Evolutionary conservation across 1,140 invertebrate genomes (phyloP).

Genomic region (Apocrypta bakeri): DNA sequence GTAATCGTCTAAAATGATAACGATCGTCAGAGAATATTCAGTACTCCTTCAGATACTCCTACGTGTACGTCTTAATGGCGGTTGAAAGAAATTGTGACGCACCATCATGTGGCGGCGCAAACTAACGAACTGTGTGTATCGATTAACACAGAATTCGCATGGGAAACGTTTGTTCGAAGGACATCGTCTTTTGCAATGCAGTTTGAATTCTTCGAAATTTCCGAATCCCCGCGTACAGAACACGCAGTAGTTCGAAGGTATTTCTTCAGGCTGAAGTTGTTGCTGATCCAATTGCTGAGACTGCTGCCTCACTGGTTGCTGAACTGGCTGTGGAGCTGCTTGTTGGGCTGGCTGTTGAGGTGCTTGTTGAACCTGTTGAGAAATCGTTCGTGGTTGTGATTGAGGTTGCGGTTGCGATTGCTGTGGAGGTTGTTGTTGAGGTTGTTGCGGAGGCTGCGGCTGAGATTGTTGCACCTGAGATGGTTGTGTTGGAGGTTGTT

Average conservation of each 20-base stretch:
- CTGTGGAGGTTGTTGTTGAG: too few species aligned
- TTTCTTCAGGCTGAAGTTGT: neutral
- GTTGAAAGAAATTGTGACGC: slow-evolving; percentile 64
- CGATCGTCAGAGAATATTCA: neutral
- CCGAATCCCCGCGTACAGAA: neutral
- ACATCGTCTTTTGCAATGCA: neutral
- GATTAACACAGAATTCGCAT: slow-evolving; percentile 70
- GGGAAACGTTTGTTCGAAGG: slow-evolving; percentile 63
- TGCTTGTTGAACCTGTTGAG: too few species aligned
- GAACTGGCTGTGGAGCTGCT: too few species aligned
- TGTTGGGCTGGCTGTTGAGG: neutral
- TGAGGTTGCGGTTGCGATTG: too few species aligned
- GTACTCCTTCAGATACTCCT: neutral
- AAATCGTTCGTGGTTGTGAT: too few species aligned
- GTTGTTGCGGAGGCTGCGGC: too few species aligned
- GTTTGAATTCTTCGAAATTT: neutral
- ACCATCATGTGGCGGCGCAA: slow-evolving; percentile 65
- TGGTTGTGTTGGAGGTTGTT: too few species aligned
- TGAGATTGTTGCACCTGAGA: too few species aligned
- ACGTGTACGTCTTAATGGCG: slow-evolving; percentile 51
- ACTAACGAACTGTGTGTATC: slow-evolving; percentile 70
- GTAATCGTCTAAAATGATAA: neutral
- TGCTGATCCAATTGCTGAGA: too few species aligned
- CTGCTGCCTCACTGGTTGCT: too few species aligned
- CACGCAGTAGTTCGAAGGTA: neutral